A percentile compares a stretch with the other conserved stretches of the same genome.
These are phyloP conservation scores for Anguilla marmorata DNA, from an alignment of 2,797 vertebrate genomes.

Conservation along the genomic window DNA sequence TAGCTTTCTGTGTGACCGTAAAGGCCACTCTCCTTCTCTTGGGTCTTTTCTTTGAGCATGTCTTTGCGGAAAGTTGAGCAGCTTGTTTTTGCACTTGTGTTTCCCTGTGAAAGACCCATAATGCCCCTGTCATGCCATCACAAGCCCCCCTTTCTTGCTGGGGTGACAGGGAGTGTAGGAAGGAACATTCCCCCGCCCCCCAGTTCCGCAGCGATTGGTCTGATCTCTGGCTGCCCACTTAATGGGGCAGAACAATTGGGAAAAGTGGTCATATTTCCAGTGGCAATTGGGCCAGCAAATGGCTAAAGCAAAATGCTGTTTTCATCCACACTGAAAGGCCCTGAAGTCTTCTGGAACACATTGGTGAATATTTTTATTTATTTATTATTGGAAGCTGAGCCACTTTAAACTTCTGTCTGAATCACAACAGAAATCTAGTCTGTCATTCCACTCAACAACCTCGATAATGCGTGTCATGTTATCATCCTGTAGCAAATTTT, in stretches of 20 bases:
- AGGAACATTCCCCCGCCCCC: not conserved
- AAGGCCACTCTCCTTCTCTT: not conserved
- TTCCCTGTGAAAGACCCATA: not conserved
- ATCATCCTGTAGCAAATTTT: not conserved
- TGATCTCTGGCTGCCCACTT: not conserved
- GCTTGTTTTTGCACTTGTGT: not conserved
- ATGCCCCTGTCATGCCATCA: not conserved
- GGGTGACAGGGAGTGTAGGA: not conserved
- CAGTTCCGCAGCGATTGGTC: not conserved
- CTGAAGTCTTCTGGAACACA: not conserved
- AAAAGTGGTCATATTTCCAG: conserved; percentile 8
- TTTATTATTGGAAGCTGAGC: not conserved
- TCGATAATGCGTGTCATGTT: not conserved
- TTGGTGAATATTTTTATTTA: not conserved
- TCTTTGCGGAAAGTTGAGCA: not conserved
- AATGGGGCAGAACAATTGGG: conserved; percentile 9
- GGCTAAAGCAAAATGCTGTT: not conserved
- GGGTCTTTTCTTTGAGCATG: not conserved
- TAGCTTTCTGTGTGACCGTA: not conserved
- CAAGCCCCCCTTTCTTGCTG: not conserved
- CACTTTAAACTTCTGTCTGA: not conserved
- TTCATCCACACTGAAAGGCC: not conserved
- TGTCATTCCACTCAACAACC: not conserved
- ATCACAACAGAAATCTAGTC: not conserved
- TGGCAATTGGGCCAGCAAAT: not conserved